Evolutionary conservation across 2,888 invertebrate species (phyloP).

Genomic region (Rhogogaster chlorosoma): DNA sequence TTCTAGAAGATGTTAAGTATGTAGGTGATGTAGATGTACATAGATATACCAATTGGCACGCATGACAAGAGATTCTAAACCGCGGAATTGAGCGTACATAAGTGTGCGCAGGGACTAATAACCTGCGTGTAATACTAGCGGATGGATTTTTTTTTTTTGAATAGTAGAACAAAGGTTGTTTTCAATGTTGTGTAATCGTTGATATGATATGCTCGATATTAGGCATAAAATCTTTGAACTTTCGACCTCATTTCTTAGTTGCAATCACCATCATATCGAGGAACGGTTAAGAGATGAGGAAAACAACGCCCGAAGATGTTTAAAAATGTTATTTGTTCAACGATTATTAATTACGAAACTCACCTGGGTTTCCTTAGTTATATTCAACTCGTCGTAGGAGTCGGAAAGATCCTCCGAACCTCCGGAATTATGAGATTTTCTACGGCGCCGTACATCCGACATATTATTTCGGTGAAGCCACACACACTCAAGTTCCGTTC

Average conservation of each 20-base stretch:
- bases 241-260: conserved; percentile 57
- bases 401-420: conserved; percentile 75
- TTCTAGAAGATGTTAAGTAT: not conserved
- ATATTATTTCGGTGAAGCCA: conserved; percentile 59
- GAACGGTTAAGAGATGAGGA: conserved; percentile 17
- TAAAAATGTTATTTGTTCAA: not conserved
- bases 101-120: not conserved
- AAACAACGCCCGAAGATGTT: conserved; percentile 48
- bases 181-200: not conserved
- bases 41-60: conserved; percentile 25
- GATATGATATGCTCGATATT: conserved; percentile 24
- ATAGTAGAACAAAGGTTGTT: not conserved
- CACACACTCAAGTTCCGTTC: conserved; percentile 45
- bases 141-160: not conserved
- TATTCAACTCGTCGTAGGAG: conserved; percentile 73
- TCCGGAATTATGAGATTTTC: conserved; percentile 71
- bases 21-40: not conserved
- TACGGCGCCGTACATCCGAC: conserved; percentile 73
- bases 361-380: conserved; percentile 75
- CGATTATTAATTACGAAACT: conserved; percentile 52
- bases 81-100: conserved; percentile 19
- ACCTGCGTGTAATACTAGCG: not conserved
- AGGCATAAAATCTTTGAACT: conserved; percentile 55
- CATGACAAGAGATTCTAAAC: conserved; percentile 24
- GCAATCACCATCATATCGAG: conserved; percentile 33